Percentiles rank a stretch among this genome's conserved stretches.
Conservation (phyloP, 2,113 vertebrate genomes). For the Hirundichthys speculiger region DNA sequence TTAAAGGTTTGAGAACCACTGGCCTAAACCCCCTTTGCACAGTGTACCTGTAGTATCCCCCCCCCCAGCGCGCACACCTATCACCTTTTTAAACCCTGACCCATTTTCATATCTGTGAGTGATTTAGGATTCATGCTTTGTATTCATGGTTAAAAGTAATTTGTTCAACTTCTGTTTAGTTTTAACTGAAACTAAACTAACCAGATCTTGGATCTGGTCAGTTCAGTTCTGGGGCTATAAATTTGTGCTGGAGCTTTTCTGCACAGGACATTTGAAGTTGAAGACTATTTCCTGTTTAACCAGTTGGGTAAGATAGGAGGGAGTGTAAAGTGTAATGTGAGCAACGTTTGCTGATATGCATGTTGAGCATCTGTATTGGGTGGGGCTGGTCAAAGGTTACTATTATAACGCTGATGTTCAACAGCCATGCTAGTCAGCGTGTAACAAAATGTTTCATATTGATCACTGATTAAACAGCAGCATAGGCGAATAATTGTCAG, state of each 20-base stretch:
- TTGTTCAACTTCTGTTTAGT: too few relatives aligned
- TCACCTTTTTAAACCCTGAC: too few relatives aligned
- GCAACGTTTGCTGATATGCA: background rate
- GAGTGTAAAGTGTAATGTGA: slow-evolving; percentile 11
- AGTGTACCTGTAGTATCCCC: too few relatives aligned
- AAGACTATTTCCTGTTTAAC: slow-evolving; percentile 45
- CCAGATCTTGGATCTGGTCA: too few relatives aligned
- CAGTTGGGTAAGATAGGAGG: slow-evolving; percentile 26
- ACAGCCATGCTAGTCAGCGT: slow-evolving; percentile 7
- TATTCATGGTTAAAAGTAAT: too few relatives aligned
- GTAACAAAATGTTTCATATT: slow-evolving; percentile 10
- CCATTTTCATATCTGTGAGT: too few relatives aligned
- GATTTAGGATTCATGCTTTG: too few relatives aligned
- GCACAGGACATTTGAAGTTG: slow-evolving; percentile 5
- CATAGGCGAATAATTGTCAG: slow-evolving; percentile 6
- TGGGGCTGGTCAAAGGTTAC: slow-evolving; percentile 9
- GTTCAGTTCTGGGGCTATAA: too few relatives aligned
- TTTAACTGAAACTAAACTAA: too few relatives aligned
- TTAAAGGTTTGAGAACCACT: too few relatives aligned
- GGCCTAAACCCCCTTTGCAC: too few relatives aligned
- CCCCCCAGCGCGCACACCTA: too few relatives aligned
- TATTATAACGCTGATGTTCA: slow-evolving; percentile 15
- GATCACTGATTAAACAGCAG: slow-evolving; percentile 34
- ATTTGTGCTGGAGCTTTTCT: background rate
- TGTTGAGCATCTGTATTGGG: slow-evolving; percentile 1